Evolutionary conservation across 2,113 vertebrate species (phyloP).

Genomic region (Upupa epops): DNA sequence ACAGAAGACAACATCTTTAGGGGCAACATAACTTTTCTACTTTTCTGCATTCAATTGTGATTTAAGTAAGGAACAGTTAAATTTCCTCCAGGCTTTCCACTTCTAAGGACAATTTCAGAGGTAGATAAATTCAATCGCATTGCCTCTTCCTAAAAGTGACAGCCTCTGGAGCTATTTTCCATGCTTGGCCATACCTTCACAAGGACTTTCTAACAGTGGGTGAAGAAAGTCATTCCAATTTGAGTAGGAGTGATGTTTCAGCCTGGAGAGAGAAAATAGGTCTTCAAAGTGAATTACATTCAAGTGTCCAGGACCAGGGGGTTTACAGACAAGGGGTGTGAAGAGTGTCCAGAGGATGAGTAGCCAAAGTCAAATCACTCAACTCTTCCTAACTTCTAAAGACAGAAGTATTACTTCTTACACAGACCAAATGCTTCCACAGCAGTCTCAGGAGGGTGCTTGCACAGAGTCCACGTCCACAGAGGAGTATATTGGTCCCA

Average conservation of each 20-base stretch:
- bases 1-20: neutral
- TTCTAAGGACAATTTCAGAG: constrained; percentile 14
- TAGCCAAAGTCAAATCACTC: neutral
- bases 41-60: neutral
- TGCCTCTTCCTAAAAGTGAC: constrained; percentile 10
- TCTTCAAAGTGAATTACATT: neutral
- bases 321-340: neutral
- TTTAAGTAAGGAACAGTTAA: constrained; percentile 16
- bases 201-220: neutral
- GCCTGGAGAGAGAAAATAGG: neutral
- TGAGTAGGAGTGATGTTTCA: neutral
- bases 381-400: neutral
- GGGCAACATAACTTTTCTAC: neutral
- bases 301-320: neutral
- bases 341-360: neutral
- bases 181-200: neutral
- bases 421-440: neutral
- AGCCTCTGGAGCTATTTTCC: constrained; percentile 35
- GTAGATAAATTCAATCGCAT: constrained; percentile 19
- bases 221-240: constrained; percentile 29
- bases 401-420: neutral
- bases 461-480: neutral
- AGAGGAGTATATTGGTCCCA: neutral
- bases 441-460: neutral
- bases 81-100: neutral